These are phyloP conservation scores for Mythimna albipuncta DNA, from an alignment of 2,888 invertebrate genomes.

Conservation along the genomic window DNA sequence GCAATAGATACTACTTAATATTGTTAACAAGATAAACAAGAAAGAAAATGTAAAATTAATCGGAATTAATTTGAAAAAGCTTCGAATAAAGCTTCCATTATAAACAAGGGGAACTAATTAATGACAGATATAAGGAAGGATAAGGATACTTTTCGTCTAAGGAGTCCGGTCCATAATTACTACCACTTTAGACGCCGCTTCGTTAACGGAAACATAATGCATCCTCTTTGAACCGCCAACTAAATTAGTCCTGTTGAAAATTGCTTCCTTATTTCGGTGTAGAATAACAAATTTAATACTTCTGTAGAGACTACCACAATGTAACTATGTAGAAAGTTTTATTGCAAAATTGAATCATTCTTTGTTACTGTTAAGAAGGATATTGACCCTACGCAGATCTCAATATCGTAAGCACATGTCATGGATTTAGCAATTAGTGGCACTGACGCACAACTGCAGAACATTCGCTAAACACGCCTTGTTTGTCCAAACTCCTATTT, in stretches of 20 bases:
- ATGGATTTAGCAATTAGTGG: constrained; percentile 41
- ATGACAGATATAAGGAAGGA: constrained; percentile 31
- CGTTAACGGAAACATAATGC: constrained; percentile 79
- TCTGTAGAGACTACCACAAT: constrained; percentile 7
- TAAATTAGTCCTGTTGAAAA: constrained; percentile 81
- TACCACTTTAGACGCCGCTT: constrained; percentile 68
- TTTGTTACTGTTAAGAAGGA: constrained; percentile 14
- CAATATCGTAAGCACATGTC: constrained; percentile 25
- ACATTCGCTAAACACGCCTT: constrained; percentile 39
- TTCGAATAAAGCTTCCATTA: constrained; percentile 10
- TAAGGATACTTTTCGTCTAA: constrained; percentile 49
- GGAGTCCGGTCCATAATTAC: constrained; percentile 66
- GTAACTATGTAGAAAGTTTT: constrained; percentile 10
- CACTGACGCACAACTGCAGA: constrained; percentile 9
- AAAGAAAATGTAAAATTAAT: not conserved
- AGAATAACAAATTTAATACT: constrained; percentile 56
- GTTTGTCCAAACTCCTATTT: constrained; percentile 61
- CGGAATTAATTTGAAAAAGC: constrained; percentile 5
- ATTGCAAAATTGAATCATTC: not conserved
- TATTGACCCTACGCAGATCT: constrained; percentile 10
- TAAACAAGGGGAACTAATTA: constrained; percentile 17
- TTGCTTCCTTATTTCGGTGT: constrained; percentile 74
- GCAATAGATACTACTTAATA: constrained; percentile 13
- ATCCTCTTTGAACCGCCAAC: constrained; percentile 76
- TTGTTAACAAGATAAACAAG: constrained; percentile 8